Percentiles rank a stretch among this genome's conserved stretches.
These are phyloP conservation scores for Oxycera nigricornis DNA, from an alignment of 2,888 invertebrate species.

Conservation along the genomic window DNA sequence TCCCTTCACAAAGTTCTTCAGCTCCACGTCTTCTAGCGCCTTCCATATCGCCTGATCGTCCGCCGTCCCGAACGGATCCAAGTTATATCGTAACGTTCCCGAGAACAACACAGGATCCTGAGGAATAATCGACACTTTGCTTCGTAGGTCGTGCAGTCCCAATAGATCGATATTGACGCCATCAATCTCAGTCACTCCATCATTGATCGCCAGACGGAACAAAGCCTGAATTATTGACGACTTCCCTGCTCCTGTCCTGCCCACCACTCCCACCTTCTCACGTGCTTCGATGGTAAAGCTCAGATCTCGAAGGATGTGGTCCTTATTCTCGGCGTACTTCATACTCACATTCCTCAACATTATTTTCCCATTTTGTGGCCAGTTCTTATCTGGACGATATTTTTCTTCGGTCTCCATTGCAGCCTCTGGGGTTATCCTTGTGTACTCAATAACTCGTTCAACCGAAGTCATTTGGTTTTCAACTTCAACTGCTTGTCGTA, in stretches of 20 bases:
- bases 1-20: constrained; percentile 74
- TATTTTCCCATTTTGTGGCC: constrained; percentile 75
- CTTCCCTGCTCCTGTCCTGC: constrained; percentile 89
- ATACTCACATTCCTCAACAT: constrained; percentile 73
- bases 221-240: constrained; percentile 83
- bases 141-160: constrained; percentile 78
- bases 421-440: constrained; percentile 70
- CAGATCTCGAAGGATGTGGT: constrained; percentile 76
- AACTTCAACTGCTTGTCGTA: constrained; percentile 84
- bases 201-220: constrained; percentile 81
- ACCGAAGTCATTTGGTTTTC: constrained; percentile 85
- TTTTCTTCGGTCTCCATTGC: constrained; percentile 63
- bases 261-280: constrained; percentile 82
- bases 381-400: constrained; percentile 61
- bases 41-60: constrained; percentile 79
- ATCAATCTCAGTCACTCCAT: constrained; percentile 80
- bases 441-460: constrained; percentile 84
- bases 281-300: constrained; percentile 66
- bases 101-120: constrained; percentile 90
- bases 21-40: constrained; percentile 78
- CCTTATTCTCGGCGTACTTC: constrained; percentile 72
- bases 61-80: constrained; percentile 82
- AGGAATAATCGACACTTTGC: constrained; percentile 88
- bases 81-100: constrained; percentile 81
- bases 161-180: constrained; percentile 73